phyloP scores from a whole-genome alignment of 2,113 vertebrate species.

The Gambusia holbrooki region DNA sequence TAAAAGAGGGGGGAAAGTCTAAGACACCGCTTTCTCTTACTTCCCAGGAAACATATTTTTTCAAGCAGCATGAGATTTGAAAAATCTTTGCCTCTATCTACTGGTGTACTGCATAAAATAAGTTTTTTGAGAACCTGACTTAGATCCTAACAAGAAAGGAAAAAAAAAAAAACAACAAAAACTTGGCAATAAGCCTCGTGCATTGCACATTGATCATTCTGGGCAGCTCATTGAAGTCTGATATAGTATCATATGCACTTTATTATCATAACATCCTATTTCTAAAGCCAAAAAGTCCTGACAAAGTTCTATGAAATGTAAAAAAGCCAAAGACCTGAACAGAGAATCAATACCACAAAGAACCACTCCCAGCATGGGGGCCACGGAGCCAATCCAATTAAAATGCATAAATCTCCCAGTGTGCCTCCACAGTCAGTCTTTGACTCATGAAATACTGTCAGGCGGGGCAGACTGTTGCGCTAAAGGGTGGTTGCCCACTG shows the following conservation, averaged over 20 bases:
- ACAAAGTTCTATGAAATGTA: constrained; percentile 23
- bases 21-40: constrained; percentile 13
- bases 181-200: constrained; percentile 4
- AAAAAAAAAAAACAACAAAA: background rate
- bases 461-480: constrained; percentile 49
- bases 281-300: constrained; percentile 21
- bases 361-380: constrained; percentile 51
- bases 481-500: constrained; percentile 57
- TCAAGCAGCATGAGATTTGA: constrained; percentile 51
- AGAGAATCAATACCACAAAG: constrained; percentile 53
- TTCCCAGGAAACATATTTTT: constrained; percentile 51
- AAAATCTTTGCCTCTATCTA: constrained; percentile 32
- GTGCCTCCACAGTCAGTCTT: constrained; percentile 54
- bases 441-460: constrained; percentile 69
- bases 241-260: constrained; percentile 20
- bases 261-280: constrained; percentile 26
- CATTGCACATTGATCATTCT: background rate
- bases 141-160: constrained; percentile 6
- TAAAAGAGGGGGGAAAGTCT: background rate
- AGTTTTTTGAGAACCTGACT: constrained; percentile 18
- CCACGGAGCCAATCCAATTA: constrained; percentile 72
- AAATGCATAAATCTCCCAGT: constrained; percentile 72
- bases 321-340: constrained; percentile 17
- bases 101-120: constrained; percentile 35
- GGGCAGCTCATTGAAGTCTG: constrained; percentile 17